Percentiles rank a stretch among this genome's conserved stretches.
phyloP scores from a whole-genome alignment of 2,888 invertebrate genomes.

The Hoplodrina blanda region DNA sequence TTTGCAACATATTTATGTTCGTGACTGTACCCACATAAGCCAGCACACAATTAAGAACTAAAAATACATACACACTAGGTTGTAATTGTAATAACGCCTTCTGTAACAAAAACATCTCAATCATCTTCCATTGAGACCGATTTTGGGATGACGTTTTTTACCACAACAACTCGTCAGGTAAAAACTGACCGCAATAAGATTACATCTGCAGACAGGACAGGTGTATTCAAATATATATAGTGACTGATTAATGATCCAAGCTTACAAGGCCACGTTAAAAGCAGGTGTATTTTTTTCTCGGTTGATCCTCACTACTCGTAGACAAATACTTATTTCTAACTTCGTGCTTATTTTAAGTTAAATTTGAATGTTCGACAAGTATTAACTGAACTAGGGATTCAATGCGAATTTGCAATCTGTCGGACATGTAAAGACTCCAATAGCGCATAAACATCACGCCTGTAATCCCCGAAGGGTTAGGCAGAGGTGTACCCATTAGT shows the following conservation, averaged over 20 bases:
- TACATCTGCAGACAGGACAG: conserved; percentile 43
- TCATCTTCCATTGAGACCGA: conserved; percentile 19
- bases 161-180: conserved; percentile 28
- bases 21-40: too few species aligned
- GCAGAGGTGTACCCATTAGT: too few species aligned
- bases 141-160: conserved; percentile 18
- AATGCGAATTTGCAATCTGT: too few species aligned
- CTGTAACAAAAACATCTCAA: conserved; percentile 17
- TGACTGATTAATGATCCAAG: conserved; percentile 28
- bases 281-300: conserved; percentile 35
- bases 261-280: not conserved
- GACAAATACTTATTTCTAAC: not conserved
- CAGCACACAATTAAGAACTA: too few species aligned
- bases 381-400: too few species aligned
- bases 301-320: not conserved
- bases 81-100: not conserved
- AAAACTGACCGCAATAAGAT: conserved; percentile 41
- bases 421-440: too few species aligned
- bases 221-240: conserved; percentile 28
- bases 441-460: too few species aligned
- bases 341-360: not conserved
- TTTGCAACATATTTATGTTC: too few species aligned
- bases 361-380: not conserved
- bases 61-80: not conserved
- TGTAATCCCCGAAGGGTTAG: too few species aligned